A percentile compares a stretch with the other conserved stretches of the same genome.
These are phyloP conservation scores for Triplophysa tibetana DNA, from an alignment of 2,113 vertebrate genomes.

Conservation along the genomic window DNA sequence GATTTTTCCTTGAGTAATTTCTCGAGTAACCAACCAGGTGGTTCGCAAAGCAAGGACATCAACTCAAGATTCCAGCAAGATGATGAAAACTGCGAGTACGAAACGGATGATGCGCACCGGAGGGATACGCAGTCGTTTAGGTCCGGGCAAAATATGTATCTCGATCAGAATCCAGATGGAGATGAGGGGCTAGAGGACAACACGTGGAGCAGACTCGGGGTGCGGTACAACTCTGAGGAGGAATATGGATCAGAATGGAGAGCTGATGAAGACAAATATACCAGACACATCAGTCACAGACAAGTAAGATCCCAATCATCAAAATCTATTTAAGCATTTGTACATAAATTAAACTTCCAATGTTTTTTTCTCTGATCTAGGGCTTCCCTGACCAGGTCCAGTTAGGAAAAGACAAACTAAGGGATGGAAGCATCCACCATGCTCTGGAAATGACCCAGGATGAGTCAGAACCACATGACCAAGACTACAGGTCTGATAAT, in stretches of 20 bases:
- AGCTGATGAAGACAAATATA: conserved; percentile 65
- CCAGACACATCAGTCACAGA: conserved; percentile 59
- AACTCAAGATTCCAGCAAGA: conserved; percentile 58
- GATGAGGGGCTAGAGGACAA: conserved; percentile 58
- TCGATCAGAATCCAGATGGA: conserved; percentile 49
- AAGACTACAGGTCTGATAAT: conserved; percentile 85
- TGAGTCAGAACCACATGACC: conserved; percentile 81
- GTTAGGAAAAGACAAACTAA: conserved; percentile 49
- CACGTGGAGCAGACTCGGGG: conserved; percentile 42
- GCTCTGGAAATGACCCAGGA: conserved; percentile 60
- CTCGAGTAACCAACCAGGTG: conserved; percentile 43
- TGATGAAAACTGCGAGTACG: conserved; percentile 49
- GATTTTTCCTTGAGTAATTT: conserved; percentile 60
- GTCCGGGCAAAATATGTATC: conserved; percentile 55
- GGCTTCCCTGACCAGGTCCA: conserved; percentile 65
- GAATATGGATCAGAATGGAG: conserved; percentile 54
- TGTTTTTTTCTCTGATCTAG: conserved; percentile 45
- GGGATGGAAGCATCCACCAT: conserved; percentile 44
- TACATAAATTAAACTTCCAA: no score
- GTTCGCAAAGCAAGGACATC: conserved; percentile 47
- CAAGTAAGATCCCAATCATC: conserved; percentile 59
- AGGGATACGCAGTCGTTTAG: conserved; percentile 63
- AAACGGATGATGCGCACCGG: conserved; percentile 54
- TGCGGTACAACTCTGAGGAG: conserved; percentile 54
- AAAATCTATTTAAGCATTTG: background rate